Percentiles rank a stretch among this genome's conserved stretches.
Evolutionary conservation across 2,797 vertebrate genomes (phyloP).

Genomic region (Cichlasoma orientale): DNA sequence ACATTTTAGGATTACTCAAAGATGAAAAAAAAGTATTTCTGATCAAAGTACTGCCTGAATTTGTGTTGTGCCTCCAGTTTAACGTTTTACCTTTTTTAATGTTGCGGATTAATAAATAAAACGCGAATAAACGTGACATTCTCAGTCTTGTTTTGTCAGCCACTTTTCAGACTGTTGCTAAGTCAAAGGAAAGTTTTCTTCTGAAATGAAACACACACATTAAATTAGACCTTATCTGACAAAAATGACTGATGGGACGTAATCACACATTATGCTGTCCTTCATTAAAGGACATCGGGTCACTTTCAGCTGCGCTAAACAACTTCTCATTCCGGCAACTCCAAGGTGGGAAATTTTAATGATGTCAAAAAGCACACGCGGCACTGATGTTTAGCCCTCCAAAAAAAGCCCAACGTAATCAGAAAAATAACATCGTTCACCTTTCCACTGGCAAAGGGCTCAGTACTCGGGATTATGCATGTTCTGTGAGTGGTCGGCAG

Average conservation of each 20-base stretch:
- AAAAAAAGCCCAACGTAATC: not conserved
- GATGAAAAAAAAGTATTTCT: not conserved
- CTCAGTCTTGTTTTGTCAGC: not conserved
- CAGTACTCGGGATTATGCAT: not conserved
- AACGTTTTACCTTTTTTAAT: not conserved
- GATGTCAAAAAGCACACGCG: not conserved
- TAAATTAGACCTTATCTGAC: conserved; percentile 15
- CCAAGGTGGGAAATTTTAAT: conserved; percentile 2
- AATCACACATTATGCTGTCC: conserved; percentile 32
- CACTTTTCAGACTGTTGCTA: not conserved
- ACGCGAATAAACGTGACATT: not conserved
- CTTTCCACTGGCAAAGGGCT: not conserved
- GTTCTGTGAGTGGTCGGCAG: not conserved
- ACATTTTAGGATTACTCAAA: not conserved
- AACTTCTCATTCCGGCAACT: conserved; percentile 9
- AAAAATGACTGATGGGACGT: conserved; percentile 39
- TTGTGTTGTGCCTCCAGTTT: not conserved
- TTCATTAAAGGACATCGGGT: conserved; percentile 37
- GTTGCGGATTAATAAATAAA: not conserved
- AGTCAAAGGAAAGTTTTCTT: not conserved
- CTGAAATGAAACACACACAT: conserved; percentile 4
- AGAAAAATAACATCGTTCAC: not conserved
- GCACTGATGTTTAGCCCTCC: not conserved
- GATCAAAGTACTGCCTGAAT: not conserved
- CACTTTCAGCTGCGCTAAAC: conserved; percentile 16